A percentile compares a stretch with the other conserved stretches of the same genome.
Conservation (phyloP, 1,140 invertebrate genomes). For the Stenopsyche tienmushanensis region DNA sequence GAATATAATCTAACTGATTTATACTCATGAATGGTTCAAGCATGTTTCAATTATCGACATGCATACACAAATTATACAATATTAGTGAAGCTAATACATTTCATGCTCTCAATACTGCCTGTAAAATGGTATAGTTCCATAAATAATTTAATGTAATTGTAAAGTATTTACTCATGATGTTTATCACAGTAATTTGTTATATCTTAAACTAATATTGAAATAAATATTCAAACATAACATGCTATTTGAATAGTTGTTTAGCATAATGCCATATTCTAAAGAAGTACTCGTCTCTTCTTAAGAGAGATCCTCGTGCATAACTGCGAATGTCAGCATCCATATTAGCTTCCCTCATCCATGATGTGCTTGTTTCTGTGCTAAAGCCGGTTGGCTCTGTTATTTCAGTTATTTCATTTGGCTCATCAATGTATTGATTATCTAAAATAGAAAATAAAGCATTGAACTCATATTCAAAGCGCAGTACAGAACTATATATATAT, state of each 20-base stretch:
- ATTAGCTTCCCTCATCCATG: slow-evolving; percentile 86
- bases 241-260: slow-evolving; percentile 76
- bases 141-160: no score
- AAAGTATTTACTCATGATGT: slow-evolving; percentile 20
- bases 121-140: neutral
- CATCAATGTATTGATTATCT: slow-evolving; percentile 48
- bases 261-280: slow-evolving; percentile 90
- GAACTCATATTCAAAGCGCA: no score
- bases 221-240: neutral
- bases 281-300: slow-evolving; percentile 89
- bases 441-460: slow-evolving; percentile 23
- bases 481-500: no score
- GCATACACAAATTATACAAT: neutral
- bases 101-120: neutral
- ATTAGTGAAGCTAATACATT: neutral
- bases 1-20: neutral
- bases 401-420: slow-evolving; percentile 56
- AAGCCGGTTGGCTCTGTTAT: slow-evolving; percentile 72
- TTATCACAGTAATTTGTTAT: slow-evolving; percentile 18
- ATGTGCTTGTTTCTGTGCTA: slow-evolving; percentile 89
- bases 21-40: no score
- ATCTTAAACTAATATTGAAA: neutral
- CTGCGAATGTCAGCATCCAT: slow-evolving; percentile 91
- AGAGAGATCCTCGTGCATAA: slow-evolving; percentile 78
- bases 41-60: neutral